Evolutionary conservation across 2,113 vertebrate genomes (phyloP).

Genomic region (Oryzias woworae): DNA sequence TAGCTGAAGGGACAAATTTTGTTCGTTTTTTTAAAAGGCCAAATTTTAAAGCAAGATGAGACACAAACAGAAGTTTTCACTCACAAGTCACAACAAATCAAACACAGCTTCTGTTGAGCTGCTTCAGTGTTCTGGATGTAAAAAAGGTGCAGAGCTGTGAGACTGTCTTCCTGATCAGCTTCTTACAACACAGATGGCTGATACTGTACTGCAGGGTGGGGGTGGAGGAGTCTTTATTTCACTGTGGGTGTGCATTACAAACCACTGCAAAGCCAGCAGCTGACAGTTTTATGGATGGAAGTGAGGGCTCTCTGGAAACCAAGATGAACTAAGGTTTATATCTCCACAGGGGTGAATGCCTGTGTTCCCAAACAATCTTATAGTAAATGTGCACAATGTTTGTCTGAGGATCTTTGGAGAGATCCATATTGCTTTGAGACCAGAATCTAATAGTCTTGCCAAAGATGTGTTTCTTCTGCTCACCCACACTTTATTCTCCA

Average conservation of each 20-base stretch:
- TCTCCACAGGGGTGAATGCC: slow-evolving; percentile 30
- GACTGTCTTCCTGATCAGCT: neutral
- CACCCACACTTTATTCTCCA: slow-evolving; percentile 10
- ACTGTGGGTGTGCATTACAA: slow-evolving; percentile 38
- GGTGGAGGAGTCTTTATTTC: slow-evolving; percentile 39
- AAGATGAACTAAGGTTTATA: slow-evolving; percentile 41
- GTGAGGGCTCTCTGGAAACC: slow-evolving; percentile 37
- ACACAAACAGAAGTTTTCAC: slow-evolving; percentile 42
- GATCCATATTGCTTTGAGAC: slow-evolving; percentile 7
- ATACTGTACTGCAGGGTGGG: slow-evolving; percentile 27
- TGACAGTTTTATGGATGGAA: slow-evolving; percentile 52
- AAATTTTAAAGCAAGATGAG: neutral
- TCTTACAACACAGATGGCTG: slow-evolving; percentile 28
- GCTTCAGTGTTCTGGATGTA: too few relatives aligned
- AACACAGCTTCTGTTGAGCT: too few relatives aligned
- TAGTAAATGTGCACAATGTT: slow-evolving; percentile 34
- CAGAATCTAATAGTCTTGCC: neutral
- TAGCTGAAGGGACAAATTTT: too few relatives aligned
- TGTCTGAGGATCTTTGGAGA: slow-evolving; percentile 33
- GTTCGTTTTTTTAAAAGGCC: neutral
- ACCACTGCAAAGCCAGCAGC: slow-evolving; percentile 21
- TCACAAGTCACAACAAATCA: too few relatives aligned
- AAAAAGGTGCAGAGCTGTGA: slow-evolving; percentile 1
- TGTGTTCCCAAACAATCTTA: slow-evolving; percentile 39
- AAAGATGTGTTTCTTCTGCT: neutral